Conservation (phyloP, 2,888 invertebrate genomes). For the Leptothorax acervorum region DNA sequence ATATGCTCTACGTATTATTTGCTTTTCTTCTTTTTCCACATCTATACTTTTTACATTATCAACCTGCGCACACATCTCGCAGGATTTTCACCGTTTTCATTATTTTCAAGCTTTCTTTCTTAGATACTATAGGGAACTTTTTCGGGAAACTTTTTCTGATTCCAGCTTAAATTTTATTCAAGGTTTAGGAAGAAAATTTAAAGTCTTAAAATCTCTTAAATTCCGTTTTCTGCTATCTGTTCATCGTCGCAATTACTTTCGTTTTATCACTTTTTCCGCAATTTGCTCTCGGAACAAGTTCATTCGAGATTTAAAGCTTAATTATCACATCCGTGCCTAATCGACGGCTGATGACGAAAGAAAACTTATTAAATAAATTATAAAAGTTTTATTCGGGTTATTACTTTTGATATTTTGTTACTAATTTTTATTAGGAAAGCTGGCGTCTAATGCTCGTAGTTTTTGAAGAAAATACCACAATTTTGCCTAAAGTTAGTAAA, state of each 20-base stretch:
- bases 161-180: not conserved
- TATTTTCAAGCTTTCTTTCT: not conserved
- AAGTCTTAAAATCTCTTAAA: not conserved
- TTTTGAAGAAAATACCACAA: not conserved
- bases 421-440: not conserved
- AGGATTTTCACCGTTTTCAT: not conserved
- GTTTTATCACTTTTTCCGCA: constrained; percentile 30
- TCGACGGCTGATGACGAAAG: not conserved
- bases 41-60: constrained; percentile 13
- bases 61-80: not conserved
- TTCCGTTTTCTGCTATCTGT: not conserved
- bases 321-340: constrained; percentile 8
- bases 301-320: constrained; percentile 3
- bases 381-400: not conserved
- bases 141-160: not conserved
- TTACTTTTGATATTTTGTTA: constrained; percentile 4
- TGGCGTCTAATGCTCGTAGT: not conserved
- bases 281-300: not conserved
- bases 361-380: not conserved
- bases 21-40: not conserved
- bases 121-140: not conserved
- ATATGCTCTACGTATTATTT: constrained; percentile 11
- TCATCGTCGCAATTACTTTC: not conserved
- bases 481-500: not conserved
- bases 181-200: not conserved